A percentile compares a stretch with the other conserved stretches of the same genome.
phyloP scores from a whole-genome alignment of 2,888 invertebrate genomes.

The Drosophila ezoana region DNA sequence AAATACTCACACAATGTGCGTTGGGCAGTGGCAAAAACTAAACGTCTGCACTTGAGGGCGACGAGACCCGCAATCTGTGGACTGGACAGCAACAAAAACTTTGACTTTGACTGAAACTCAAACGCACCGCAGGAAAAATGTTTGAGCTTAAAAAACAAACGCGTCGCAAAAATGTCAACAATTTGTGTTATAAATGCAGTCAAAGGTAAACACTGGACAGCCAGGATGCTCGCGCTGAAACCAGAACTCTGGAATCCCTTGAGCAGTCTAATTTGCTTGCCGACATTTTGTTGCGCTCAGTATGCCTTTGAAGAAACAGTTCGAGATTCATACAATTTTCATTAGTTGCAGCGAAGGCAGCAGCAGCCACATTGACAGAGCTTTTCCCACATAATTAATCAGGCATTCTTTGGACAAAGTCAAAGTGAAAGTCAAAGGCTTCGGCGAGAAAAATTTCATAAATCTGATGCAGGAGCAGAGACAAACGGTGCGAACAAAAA shows the following conservation, averaged over 20 bases:
- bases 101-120: slow-evolving; percentile 16
- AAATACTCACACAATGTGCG: slow-evolving; percentile 28
- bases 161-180: slow-evolving; percentile 58
- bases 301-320: slow-evolving; percentile 44
- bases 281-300: slow-evolving; percentile 12
- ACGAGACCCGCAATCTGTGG: not conserved
- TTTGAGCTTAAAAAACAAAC: not conserved
- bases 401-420: slow-evolving; percentile 44
- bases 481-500: slow-evolving; percentile 25
- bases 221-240: not conserved
- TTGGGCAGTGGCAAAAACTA: slow-evolving; percentile 1
- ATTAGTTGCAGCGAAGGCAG: slow-evolving; percentile 35
- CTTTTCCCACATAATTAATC: slow-evolving; percentile 47
- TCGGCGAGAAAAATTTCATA: slow-evolving; percentile 10
- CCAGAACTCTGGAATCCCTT: slow-evolving; percentile 16
- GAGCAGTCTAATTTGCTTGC: slow-evolving; percentile 22
- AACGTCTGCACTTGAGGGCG: slow-evolving; percentile 2
- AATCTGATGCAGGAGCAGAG: slow-evolving; percentile 16
- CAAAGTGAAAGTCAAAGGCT: slow-evolving; percentile 31
- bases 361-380: not conserved
- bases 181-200: slow-evolving; percentile 48
- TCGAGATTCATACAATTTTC: slow-evolving; percentile 47
- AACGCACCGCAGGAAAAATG: slow-evolving; percentile 38
- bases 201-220: slow-evolving; percentile 46
- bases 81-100: slow-evolving; percentile 1